Evolutionary conservation across 2,113 vertebrate genomes (phyloP).

Genomic region (Thalassoma bifasciatum): DNA sequence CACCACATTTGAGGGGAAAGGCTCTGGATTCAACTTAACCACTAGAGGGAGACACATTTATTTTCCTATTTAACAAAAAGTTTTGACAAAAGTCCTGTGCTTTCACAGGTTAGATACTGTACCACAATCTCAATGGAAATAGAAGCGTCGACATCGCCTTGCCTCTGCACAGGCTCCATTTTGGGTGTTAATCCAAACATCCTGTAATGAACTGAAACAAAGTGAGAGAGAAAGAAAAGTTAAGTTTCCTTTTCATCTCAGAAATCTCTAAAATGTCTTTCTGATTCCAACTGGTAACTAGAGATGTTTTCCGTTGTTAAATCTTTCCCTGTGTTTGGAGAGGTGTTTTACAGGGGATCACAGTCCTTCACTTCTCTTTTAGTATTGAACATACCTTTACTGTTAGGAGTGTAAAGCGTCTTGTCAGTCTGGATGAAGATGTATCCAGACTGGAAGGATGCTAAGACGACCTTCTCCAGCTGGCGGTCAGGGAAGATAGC

Average conservation of each 20-base stretch:
- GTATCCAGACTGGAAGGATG: slow-evolving; percentile 79
- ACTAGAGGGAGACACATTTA: not conserved
- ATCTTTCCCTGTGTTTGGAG: too few species aligned
- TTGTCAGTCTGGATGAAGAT: slow-evolving; percentile 83
- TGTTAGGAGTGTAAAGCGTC: slow-evolving; percentile 78
- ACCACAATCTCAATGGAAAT: slow-evolving; percentile 77
- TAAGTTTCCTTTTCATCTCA: too few species aligned
- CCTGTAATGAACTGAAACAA: slow-evolving; percentile 75
- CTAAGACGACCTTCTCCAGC: slow-evolving; percentile 77
- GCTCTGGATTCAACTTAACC: not conserved
- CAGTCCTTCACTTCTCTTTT: not conserved
- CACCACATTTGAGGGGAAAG: not conserved
- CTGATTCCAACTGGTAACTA: too few species aligned
- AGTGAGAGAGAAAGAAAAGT: too few species aligned
- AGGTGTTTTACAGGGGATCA: too few species aligned
- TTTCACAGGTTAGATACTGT: slow-evolving; percentile 17
- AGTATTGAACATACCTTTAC: slow-evolving; percentile 41
- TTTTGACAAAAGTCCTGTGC: too few species aligned
- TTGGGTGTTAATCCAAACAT: slow-evolving; percentile 74
- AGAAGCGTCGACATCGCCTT: slow-evolving; percentile 16
- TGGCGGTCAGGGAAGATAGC: slow-evolving; percentile 58
- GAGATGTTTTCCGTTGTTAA: too few species aligned
- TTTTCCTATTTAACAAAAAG: not conserved
- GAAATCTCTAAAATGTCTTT: too few species aligned
- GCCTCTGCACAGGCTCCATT: slow-evolving; percentile 63